phyloP scores from a whole-genome alignment of 2,113 vertebrate genomes.

The Petrocephalus zakoni region DNA sequence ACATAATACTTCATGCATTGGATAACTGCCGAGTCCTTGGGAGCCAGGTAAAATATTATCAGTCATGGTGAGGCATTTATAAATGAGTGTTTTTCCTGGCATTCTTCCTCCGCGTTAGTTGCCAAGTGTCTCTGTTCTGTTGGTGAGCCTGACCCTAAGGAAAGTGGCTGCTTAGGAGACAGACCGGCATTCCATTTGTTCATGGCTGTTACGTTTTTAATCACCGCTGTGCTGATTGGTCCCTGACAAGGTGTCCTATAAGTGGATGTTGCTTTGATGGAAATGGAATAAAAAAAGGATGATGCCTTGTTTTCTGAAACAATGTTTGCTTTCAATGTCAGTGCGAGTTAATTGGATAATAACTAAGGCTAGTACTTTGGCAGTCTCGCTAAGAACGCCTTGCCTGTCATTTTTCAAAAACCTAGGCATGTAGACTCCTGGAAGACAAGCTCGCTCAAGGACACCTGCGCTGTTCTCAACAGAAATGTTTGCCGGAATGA shows the following conservation, averaged over 20 bases:
- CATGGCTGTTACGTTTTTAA: background rate
- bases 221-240: background rate
- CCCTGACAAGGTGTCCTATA: background rate
- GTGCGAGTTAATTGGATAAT: slow-evolving; percentile 19
- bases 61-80: slow-evolving; percentile 2
- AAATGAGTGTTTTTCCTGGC: background rate
- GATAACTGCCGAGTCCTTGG: background rate
- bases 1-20: background rate
- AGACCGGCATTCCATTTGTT: background rate
- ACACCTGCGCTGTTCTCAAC: background rate
- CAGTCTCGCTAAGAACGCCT: background rate
- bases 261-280: background rate
- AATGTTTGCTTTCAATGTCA: slow-evolving; percentile 5
- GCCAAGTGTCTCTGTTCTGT: background rate
- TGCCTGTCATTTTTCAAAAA: background rate
- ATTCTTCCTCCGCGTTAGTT: background rate
- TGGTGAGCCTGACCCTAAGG: background rate
- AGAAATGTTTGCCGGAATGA: background rate
- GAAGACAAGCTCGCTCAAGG: background rate
- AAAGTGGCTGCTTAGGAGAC: background rate
- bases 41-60: background rate
- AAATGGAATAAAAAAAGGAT: background rate
- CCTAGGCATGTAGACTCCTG: background rate
- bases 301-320: background rate
- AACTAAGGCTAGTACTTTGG: background rate